Evolutionary conservation across 2,113 vertebrate genomes (phyloP), one percentile per base, ranked within the genome.

Genomic region (Penelope pileata): DNA sequence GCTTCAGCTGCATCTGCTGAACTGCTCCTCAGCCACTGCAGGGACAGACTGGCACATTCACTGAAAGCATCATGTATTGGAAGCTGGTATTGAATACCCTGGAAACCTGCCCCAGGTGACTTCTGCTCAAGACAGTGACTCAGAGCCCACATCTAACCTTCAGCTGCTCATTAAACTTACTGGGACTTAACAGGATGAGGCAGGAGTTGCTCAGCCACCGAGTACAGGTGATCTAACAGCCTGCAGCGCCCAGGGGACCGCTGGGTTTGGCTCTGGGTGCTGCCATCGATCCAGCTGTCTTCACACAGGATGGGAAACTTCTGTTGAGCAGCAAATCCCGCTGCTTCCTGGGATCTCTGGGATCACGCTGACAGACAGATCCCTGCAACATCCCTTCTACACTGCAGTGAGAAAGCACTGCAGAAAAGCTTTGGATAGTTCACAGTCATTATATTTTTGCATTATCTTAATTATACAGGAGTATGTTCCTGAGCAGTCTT

Each of bases 21-120:
- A 80, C n/a, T 1, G 21, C 36, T 86, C 47, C 76, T 63, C 36
- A n/a, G 82, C 91, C 29, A 26, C 89, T 42, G 54, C n/a, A 24
- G 1, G 67, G 88, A 22, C 73, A 27, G 19, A 1, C 4, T 48
- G 19, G 72, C 63, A 51, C 54, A 5, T 58, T 12, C 3, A 34
- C 22, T 38, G 9, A 16, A 48, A 62, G 60, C 78, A 27, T 36
- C 62, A 0, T 22, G 0, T 45, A 10, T 5, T 16, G 48, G 38
- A 21, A 68, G 30, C 40, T 40, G 29, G 11, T 73, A 16, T 64
- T n/a, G 5, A 83, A 66, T 5, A 12, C 9, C 7, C 10, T 2
- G 51, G 42, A 80, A 53, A 69, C 34, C 36, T 64, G 43, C 59
- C 67, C 34, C 63, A n/a, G 50, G 83, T 63, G n/a, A 34, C 56